Base-by-base conservation (phyloP, 2,113 vertebrate genomes). In the Austrofundulus limnaeus region DNA sequence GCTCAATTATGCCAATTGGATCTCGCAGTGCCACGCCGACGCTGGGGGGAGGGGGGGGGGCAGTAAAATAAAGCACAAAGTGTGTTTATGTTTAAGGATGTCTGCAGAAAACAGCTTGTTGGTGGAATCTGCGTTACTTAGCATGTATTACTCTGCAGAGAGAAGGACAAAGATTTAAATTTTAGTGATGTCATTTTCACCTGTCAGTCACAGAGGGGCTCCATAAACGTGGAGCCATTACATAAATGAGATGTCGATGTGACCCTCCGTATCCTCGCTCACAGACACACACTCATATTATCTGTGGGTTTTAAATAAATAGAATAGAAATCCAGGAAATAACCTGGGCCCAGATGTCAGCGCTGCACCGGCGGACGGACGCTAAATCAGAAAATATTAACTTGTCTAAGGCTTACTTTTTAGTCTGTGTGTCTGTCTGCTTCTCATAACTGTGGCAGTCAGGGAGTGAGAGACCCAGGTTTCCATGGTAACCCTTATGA, bases 1-100 rank as follows among this genome's bases (percentile, higher is more conserved):
- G 74, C 81, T 80, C 87, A 87, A 89, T 90, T 89, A 90, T 88
- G 84, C 81, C 84, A 84, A 89, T 89, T 90, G 87, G 83, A 85
- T 83, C 42, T 54, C 31, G 13, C 68, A 19, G 74, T 76, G 73
- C 85, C 79, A 85, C 66, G 2, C 55, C 50, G 71, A 71, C 75
- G 85, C 66, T 80, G 80, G 55, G 53, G 69, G 31, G 65, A 75
- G 75, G 79, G 80, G 55, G 53, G 69, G 31, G 65, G 77, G 75
- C 71, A 63, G 75, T 83, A 70, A 75, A 83, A 77, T 59, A 60
- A 71, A 81, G 70, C 4, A 10, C 43, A 72, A 54, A 77, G 39
- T 53, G 71, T 2, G 0, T 68, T 25, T 42, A 45, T 5, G 45
- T 53, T 47, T 58, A 70, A 16, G 70, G 54, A 82, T 54, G 53